Evolutionary conservation across 2,113 vertebrate species (phyloP).

Genomic region (Carlito syrichta): DNA sequence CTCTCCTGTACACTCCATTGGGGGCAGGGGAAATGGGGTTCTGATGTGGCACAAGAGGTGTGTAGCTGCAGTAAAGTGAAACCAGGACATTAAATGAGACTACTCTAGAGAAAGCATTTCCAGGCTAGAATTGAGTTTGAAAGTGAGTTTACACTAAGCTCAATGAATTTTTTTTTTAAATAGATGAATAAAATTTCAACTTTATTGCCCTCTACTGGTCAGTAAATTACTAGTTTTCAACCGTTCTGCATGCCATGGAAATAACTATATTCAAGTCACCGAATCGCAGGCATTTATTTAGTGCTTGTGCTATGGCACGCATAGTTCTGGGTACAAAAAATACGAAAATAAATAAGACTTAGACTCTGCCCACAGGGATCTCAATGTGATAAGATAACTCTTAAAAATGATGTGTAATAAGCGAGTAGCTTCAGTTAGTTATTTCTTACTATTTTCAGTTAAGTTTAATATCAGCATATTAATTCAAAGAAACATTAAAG

Average conservation of each 20-base stretch:
- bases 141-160: neutral
- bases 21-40: neutral
- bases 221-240: neutral
- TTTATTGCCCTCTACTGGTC: slow-evolving; percentile 25
- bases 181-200: neutral
- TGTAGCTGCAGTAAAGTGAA: neutral
- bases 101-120: neutral
- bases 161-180: neutral
- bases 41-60: neutral
- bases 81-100: neutral
- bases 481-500: neutral
- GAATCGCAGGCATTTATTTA: neutral
- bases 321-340: neutral
- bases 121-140: neutral
- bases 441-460: neutral
- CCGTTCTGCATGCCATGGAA: neutral
- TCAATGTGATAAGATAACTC: neutral
- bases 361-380: neutral
- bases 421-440: neutral
- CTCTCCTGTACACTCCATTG: neutral
- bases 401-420: neutral
- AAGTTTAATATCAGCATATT: neutral
- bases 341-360: neutral
- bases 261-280: neutral
- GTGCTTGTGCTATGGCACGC: neutral